Evolutionary conservation across 2,113 vertebrate species (phyloP), one percentile per base, ranked within the genome.

Genomic region (Tupaia chinensis): DNA sequence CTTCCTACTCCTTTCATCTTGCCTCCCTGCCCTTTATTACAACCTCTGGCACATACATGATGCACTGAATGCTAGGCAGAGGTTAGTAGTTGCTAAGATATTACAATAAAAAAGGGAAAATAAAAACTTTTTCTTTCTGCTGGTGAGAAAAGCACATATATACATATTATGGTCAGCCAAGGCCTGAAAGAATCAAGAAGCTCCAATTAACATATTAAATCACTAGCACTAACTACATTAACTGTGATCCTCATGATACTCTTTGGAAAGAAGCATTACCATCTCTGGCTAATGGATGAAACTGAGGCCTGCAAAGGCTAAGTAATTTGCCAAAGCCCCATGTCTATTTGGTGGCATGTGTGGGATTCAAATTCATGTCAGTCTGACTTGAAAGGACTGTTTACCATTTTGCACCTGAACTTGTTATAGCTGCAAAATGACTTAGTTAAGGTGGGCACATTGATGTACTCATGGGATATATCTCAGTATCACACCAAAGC

Each of bases 91-190:
- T 54, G n/a, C 61, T 80, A 82, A 72, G 69, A 74, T 32, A 78
- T 58, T 95, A 89, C 91, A 94, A 87, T 87, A 77, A 84, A 87
- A 88, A 89, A 72, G 65, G 54, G 60, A 29, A 93, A 87, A 79
- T 16, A 16, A 95, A 94, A 82, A 53, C 34, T 88, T 72, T 12
- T 95, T 95, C 32, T 93, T 29, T 68, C 27, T 92, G 68, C 91
- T 93, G 87, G 65, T 94, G 89, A 86, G 72, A 91, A 90, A 94
- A 89, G 20, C 54, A 86, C 60, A 91, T 66, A 65, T 76, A 79
- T 83, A 44, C 10, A 83, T 25, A 69, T 85, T 60, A 53, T 73
- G 73, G 22, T 94, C 86, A 96, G 44, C 54, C 27, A 78, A 85
- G 73, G 86, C 58, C 69, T 78, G 29, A 89, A 89, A 74, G 84